Percentiles rank a stretch among this genome's conserved stretches.
These are phyloP conservation scores for Pseudomyrmex cubaensis DNA, from an alignment of 1,140 invertebrate genomes.

Conservation along the genomic window DNA sequence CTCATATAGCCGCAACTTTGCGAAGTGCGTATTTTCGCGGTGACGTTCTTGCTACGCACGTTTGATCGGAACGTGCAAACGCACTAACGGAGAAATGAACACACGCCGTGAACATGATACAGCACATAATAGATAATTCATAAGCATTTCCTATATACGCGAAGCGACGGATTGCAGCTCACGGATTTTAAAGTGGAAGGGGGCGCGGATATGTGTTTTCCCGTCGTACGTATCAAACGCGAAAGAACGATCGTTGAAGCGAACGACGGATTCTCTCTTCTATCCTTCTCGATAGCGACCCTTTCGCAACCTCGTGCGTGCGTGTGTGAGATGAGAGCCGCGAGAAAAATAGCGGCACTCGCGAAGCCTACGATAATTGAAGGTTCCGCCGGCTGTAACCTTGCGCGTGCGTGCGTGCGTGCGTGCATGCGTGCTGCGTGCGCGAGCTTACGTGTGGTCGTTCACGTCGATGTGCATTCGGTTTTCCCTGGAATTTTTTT, in stretches of 20 bases:
- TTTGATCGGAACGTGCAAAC: constrained; percentile 9
- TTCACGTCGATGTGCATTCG: constrained; percentile 38
- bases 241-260: not conserved
- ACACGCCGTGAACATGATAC: constrained; percentile 47
- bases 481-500: constrained; percentile 55
- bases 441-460: constrained; percentile 20
- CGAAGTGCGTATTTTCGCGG: not conserved
- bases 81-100: not conserved
- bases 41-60: constrained; percentile 10
- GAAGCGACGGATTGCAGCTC: not conserved
- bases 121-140: constrained; percentile 70
- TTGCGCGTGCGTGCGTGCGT: constrained; percentile 19
- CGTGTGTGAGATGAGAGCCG: constrained; percentile 24
- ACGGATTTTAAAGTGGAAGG: constrained; percentile 52
- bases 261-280: constrained; percentile 2
- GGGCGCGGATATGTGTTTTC: constrained; percentile 38
- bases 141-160: constrained; percentile 55
- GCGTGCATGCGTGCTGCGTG: constrained; percentile 11
- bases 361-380: constrained; percentile 66
- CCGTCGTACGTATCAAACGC: constrained; percentile 18
- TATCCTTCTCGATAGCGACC: constrained; percentile 35
- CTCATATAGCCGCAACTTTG: not conserved
- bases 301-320: constrained; percentile 24
- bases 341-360: constrained; percentile 67
- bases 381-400: constrained; percentile 50